These are phyloP conservation scores for Hestina assimilis DNA, from an alignment of 1,140 invertebrate species.

Conservation along the genomic window DNA sequence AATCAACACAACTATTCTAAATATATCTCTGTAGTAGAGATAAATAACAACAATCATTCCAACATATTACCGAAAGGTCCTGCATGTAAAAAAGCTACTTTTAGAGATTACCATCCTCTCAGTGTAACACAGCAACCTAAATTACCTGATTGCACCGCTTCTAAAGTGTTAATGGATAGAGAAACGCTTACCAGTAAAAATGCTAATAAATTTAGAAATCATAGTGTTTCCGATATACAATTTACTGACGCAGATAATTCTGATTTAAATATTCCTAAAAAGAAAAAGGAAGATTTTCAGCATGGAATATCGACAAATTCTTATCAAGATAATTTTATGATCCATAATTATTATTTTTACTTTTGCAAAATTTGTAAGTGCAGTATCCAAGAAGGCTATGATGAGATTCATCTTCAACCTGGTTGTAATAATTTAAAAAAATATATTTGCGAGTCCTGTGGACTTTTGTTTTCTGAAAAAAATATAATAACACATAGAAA, in stretches of 20 bases:
- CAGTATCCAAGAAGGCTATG: slow-evolving; percentile 31
- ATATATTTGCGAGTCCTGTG: slow-evolving; percentile 46
- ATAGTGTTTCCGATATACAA: too few relatives aligned
- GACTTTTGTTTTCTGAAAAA: slow-evolving; percentile 42
- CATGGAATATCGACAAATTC: too few relatives aligned
- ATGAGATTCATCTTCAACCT: slow-evolving; percentile 33
- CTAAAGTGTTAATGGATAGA: too few relatives aligned
- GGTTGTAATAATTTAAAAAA: slow-evolving; percentile 32
- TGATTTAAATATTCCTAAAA: too few relatives aligned
- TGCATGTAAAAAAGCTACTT: too few relatives aligned
- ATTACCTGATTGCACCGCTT: too few relatives aligned
- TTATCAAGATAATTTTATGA: too few relatives aligned
- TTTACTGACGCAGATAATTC: too few relatives aligned
- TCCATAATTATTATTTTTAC: slow-evolving; percentile 27
- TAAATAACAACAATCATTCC: slow-evolving; percentile 30
- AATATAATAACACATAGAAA: slow-evolving; percentile 33
- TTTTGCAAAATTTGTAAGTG: slow-evolving; percentile 50
- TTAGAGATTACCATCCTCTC: too few relatives aligned
- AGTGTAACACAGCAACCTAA: too few relatives aligned
- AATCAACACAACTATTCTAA: slow-evolving; percentile 46
- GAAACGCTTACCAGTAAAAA: too few relatives aligned
- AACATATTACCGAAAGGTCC: slow-evolving; percentile 49
- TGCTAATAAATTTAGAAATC: too few relatives aligned
- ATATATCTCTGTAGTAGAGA: slow-evolving; percentile 34
- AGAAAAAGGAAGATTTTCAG: neutral